Percentiles rank a stretch among this genome's conserved stretches.
Evolutionary conservation across 2,888 invertebrate species (phyloP).

Genomic region (Bombyx huttoni): DNA sequence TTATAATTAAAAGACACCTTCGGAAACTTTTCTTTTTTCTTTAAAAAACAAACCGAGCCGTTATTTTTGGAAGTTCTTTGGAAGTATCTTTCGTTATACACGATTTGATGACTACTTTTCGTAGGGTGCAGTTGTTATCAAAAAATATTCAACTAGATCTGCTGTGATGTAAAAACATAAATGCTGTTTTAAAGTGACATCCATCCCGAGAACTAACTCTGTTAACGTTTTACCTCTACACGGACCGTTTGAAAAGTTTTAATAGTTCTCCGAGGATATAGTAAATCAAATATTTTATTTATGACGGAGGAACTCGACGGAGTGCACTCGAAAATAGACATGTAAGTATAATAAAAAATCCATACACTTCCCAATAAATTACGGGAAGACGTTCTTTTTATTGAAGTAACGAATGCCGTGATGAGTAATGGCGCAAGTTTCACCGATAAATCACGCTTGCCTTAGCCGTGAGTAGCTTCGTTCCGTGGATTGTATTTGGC

Average conservation of each 20-base stretch:
- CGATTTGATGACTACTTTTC: too few species aligned
- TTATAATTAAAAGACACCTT: too few species aligned
- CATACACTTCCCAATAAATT: slow-evolving; percentile 60
- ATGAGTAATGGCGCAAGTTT: slow-evolving; percentile 69
- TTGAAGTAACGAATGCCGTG: slow-evolving; percentile 69
- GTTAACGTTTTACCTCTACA: slow-evolving; percentile 6
- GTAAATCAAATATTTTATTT: slow-evolving; percentile 52
- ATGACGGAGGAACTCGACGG: slow-evolving; percentile 40
- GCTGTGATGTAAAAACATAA: too few species aligned
- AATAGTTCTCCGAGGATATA: slow-evolving; percentile 29
- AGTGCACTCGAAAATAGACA: slow-evolving; percentile 57
- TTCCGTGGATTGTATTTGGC: slow-evolving; percentile 51
- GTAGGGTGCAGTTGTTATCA: background rate
- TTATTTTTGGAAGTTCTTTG: too few species aligned
- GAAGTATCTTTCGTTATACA: too few species aligned
- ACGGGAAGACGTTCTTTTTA: slow-evolving; percentile 66
- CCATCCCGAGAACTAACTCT: slow-evolving; percentile 6
- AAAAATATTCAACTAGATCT: background rate
- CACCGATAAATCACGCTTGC: slow-evolving; percentile 61
- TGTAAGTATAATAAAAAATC: slow-evolving; percentile 53
- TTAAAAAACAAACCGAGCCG: too few species aligned
- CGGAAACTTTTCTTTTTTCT: too few species aligned
- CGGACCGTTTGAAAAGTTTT: slow-evolving; percentile 16
- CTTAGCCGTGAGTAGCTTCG: slow-evolving; percentile 45
- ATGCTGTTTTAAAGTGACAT: too few species aligned